Evolutionary conservation across 2,797 vertebrate genomes (phyloP).

Genomic region (Coreius guichenoti): DNA sequence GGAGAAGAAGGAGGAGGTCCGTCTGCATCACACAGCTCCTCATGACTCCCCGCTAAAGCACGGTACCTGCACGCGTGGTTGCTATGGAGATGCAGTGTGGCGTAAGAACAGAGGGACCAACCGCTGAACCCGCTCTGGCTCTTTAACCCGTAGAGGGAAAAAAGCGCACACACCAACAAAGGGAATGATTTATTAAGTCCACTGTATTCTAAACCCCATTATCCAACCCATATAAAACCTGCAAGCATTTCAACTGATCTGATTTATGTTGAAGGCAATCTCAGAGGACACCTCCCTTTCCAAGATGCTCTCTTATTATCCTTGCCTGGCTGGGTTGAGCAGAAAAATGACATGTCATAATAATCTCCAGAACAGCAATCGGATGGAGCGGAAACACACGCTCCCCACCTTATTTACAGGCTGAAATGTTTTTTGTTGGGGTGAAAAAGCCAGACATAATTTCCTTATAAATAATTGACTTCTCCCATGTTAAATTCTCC

Average conservation of each 20-base stretch:
- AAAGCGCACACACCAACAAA: conserved; percentile 70
- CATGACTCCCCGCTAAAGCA: conserved; percentile 73
- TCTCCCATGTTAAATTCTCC: conserved; percentile 86
- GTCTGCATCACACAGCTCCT: conserved; percentile 74
- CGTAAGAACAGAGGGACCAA: conserved; percentile 68
- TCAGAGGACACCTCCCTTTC: conserved; percentile 67
- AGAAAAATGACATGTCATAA: conserved; percentile 69
- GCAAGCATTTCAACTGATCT: conserved; percentile 71
- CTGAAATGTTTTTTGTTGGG: conserved; percentile 66
- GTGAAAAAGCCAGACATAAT: conserved; percentile 76
- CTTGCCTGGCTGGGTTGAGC: conserved; percentile 62
- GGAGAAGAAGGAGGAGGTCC: conserved; percentile 52
- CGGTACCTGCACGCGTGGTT: conserved; percentile 79
- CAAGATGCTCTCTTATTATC: conserved; percentile 72
- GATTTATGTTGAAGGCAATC: conserved; percentile 72
- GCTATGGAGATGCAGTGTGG: conserved; percentile 77
- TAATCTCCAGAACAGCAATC: conserved; percentile 63
- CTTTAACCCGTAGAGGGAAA: conserved; percentile 68
- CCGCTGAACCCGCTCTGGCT: conserved; percentile 73
- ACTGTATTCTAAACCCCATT: conserved; percentile 71
- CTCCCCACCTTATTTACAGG: conserved; percentile 73
- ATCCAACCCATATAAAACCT: conserved; percentile 75
- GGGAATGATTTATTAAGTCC: conserved; percentile 77
- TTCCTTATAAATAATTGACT: conserved; percentile 94
- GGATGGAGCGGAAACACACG: conserved; percentile 65